Evolutionary conservation across 2,797 vertebrate species (phyloP).

Genomic region (Fistularia commersonii): DNA sequence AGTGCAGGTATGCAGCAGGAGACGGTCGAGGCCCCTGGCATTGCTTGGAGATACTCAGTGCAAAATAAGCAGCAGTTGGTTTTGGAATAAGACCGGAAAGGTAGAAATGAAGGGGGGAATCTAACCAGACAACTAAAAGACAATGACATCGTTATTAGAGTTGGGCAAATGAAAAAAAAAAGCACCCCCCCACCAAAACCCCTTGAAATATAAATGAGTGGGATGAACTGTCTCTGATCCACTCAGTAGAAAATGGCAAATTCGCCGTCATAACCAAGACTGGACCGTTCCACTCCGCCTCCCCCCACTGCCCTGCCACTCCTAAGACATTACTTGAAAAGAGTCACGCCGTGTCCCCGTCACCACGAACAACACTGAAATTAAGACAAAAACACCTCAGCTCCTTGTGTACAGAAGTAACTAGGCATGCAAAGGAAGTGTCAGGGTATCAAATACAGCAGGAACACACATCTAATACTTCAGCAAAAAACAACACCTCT

Average conservation of each 20-base stretch:
- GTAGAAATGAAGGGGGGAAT: conserved; percentile 29
- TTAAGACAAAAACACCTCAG: conserved; percentile 49
- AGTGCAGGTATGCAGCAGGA: conserved; percentile 29
- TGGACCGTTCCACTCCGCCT: conserved; percentile 16
- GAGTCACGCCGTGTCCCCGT: conserved; percentile 45
- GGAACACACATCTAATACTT: conserved; percentile 73
- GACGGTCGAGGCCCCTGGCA: conserved; percentile 14
- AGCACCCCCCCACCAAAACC: conserved; percentile 17
- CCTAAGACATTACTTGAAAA: conserved; percentile 17
- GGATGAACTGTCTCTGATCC: conserved; percentile 42
- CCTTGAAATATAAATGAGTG: conserved; percentile 38
- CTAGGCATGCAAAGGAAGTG: conserved; percentile 74
- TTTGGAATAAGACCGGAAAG: conserved; percentile 33
- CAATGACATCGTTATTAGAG: not conserved
- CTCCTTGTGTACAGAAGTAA: conserved; percentile 61
- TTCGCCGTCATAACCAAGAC: conserved; percentile 24
- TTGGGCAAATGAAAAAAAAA: conserved; percentile 1
- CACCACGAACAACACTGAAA: conserved; percentile 44
- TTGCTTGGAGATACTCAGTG: conserved; percentile 53
- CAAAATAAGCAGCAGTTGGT: conserved; percentile 61
- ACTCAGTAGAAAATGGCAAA: conserved; percentile 31
- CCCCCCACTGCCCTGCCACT: not conserved
- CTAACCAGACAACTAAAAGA: conserved; percentile 27
- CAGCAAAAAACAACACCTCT: conserved; percentile 64
- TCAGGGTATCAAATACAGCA: conserved; percentile 72